Conservation (phyloP, 2,113 vertebrate genomes). For the Scalopus aquaticus region DNA sequence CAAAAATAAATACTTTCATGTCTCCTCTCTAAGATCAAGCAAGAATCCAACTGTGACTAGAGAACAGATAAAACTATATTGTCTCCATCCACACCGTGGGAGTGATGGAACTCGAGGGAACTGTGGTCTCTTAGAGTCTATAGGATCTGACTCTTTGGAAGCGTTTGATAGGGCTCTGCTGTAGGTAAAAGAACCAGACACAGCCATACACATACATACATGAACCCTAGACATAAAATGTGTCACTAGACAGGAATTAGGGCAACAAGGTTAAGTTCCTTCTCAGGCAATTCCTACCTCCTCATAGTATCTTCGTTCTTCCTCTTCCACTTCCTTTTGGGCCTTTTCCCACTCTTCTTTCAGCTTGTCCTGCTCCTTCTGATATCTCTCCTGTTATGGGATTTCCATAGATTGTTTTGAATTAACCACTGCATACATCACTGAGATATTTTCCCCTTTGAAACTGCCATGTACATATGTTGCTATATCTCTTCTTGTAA, state of each 20-base stretch:
- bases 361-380: conserved; percentile 95
- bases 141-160: background rate
- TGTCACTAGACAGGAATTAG: background rate
- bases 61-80: background rate
- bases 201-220: no score
- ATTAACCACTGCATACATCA: background rate
- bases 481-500: background rate
- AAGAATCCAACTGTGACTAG: background rate
- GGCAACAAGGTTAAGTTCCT: background rate
- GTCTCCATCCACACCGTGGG: background rate
- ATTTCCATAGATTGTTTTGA: conserved; percentile 18
- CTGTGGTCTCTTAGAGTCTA: background rate
- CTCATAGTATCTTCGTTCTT: conserved; percentile 95
- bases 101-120: background rate
- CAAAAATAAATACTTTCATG: background rate
- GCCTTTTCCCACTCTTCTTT: conserved; percentile 98
- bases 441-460: background rate
- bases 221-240: background rate
- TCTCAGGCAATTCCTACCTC: conserved; percentile 87
- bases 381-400: conserved; percentile 92
- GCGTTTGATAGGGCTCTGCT: background rate
- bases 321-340: conserved; percentile 96
- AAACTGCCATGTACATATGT: background rate
- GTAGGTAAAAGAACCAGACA: background rate
- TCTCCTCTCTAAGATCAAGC: background rate